Percentiles rank a stretch among this genome's conserved stretches.
These are phyloP conservation scores for Meliscaeva auricollis DNA, from an alignment of 2,888 invertebrate genomes.

Conservation along the genomic window DNA sequence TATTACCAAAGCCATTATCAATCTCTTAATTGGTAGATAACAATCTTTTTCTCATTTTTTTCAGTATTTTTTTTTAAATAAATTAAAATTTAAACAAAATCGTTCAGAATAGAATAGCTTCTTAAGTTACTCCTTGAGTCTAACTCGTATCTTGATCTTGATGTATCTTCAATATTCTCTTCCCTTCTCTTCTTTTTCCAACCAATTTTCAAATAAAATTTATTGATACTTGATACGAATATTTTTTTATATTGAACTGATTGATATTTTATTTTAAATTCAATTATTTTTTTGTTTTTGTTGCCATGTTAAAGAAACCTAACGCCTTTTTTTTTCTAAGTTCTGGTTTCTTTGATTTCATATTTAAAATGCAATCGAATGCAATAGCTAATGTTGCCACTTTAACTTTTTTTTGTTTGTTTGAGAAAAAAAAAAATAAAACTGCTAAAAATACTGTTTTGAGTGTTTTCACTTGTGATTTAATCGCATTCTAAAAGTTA, in stretches of 20 bases:
- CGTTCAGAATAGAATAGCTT: constrained; percentile 47
- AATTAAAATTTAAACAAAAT: constrained; percentile 38
- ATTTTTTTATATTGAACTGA: constrained; percentile 30
- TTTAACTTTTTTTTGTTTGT: neutral
- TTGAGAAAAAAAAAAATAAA: no score
- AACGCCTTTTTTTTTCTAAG: constrained; percentile 29
- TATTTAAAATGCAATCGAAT: constrained; percentile 10
- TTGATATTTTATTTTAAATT: constrained; percentile 43
- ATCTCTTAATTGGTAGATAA: constrained; percentile 70
- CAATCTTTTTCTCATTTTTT: constrained; percentile 40
- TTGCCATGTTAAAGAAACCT: constrained; percentile 1
- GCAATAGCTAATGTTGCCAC: neutral
- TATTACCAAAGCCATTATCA: constrained; percentile 45
- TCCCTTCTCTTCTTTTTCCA: neutral
- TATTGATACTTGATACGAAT: constrained; percentile 28
- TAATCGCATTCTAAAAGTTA: no score
- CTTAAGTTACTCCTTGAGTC: neutral
- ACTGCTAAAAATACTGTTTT: no score
- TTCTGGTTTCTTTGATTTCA: constrained; percentile 9
- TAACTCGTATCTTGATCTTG: constrained; percentile 36
- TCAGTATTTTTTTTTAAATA: neutral
- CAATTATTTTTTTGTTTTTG: constrained; percentile 1
- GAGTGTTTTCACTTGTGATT: no score
- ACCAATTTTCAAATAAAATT: constrained; percentile 17
- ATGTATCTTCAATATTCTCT: constrained; percentile 27